Evolutionary conservation across 2,113 vertebrate species (phyloP).

Genomic region (Myrmophylax atrothorax): DNA sequence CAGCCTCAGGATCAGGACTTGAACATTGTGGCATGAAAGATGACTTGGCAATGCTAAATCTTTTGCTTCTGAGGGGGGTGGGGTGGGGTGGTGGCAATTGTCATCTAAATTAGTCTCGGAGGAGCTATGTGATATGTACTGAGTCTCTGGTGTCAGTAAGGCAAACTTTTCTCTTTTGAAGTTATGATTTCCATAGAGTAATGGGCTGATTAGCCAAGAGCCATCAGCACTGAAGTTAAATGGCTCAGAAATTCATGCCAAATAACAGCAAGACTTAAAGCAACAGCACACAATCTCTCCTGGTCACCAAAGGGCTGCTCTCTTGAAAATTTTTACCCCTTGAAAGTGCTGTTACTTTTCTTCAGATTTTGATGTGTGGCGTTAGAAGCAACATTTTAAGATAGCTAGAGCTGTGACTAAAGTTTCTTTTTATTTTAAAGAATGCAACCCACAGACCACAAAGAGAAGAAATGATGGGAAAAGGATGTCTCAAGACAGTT

Average conservation of each 20-base stretch:
- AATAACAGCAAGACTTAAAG: neutral
- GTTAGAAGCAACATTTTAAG: neutral
- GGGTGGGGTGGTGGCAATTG: no score
- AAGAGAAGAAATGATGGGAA: neutral
- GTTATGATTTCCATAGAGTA: neutral
- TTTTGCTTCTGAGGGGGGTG: neutral
- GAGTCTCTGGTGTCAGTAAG: neutral
- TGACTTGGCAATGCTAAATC: neutral
- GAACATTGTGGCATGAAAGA: neutral
- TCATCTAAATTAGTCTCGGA: neutral
- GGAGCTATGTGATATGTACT: neutral
- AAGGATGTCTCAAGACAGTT: neutral
- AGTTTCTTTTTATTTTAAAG: constrained; percentile 1
- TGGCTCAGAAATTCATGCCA: neutral
- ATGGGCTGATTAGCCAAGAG: neutral
- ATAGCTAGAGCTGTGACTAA: neutral
- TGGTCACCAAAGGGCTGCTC: neutral
- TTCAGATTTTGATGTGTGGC: neutral
- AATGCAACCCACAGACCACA: neutral
- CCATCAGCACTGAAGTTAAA: neutral
- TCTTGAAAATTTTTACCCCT: neutral
- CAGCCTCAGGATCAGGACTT: neutral
- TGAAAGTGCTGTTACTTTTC: neutral
- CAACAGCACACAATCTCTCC: neutral
- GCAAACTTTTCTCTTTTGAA: neutral